Conservation (phyloP, 2,797 vertebrate species). For the Cercopithecus mitis region DNA sequence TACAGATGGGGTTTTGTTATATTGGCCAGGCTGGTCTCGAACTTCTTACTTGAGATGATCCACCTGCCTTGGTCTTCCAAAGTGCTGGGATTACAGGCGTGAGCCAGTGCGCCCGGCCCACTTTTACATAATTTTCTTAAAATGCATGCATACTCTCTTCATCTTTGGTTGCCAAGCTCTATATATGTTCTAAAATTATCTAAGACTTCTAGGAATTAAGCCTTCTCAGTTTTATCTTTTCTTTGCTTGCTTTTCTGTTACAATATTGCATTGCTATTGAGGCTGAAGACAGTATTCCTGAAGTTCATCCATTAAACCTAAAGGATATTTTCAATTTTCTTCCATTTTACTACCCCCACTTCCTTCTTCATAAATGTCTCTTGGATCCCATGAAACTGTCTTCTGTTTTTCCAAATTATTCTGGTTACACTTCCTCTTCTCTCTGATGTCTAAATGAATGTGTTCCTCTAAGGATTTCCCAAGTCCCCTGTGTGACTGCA, state of each 20-base stretch:
- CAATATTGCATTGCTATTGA: background rate
- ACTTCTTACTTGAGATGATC: background rate
- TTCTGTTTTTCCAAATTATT: conserved; percentile 39
- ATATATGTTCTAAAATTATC: conserved; percentile 22
- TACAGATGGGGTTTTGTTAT: background rate
- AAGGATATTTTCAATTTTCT: background rate
- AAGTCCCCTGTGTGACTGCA: background rate
- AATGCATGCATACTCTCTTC: background rate
- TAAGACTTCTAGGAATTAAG: background rate
- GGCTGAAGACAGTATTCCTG: background rate
- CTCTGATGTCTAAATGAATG: background rate
- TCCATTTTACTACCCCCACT: background rate
- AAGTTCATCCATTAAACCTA: background rate
- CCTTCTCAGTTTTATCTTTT: background rate
- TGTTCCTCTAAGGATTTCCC: background rate
- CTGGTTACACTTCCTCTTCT: background rate
- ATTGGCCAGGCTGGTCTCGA: background rate
- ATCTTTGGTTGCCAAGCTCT: background rate
- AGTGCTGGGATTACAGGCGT: background rate
- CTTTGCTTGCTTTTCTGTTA: background rate
- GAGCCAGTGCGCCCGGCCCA: background rate
- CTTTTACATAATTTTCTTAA: conserved; percentile 21
- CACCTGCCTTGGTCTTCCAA: background rate
- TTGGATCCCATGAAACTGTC: background rate
- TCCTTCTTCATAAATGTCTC: conserved; percentile 4